These are phyloP conservation scores for Lepidochitona cinerea DNA, from an alignment of 2,888 invertebrate genomes.

Conservation along the genomic window DNA sequence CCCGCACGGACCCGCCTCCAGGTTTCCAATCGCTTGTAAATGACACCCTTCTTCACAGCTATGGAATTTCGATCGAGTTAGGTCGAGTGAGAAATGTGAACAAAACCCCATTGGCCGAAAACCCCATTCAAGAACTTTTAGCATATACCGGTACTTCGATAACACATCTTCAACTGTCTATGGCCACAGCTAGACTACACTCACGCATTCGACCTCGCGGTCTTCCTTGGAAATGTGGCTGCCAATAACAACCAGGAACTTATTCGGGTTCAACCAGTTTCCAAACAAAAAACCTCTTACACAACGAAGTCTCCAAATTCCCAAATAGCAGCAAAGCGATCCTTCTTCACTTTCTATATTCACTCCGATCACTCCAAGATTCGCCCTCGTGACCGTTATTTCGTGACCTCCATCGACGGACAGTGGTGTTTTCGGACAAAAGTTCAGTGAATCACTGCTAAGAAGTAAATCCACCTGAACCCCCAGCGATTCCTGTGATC, in stretches of 20 bases:
- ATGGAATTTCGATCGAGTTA: no score
- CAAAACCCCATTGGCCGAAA: constrained; percentile 46
- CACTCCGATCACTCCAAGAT: constrained; percentile 23
- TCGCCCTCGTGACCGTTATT: constrained; percentile 24
- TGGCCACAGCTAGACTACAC: constrained; percentile 30
- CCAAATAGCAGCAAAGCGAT: background rate
- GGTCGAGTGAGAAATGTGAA: constrained; percentile 14
- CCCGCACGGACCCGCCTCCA: constrained; percentile 23
- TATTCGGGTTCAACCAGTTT: constrained; percentile 23
- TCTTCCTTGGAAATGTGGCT: constrained; percentile 35
- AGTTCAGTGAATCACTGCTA: constrained; percentile 31
- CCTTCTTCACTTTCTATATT: constrained; percentile 14
- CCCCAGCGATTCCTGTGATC: no score
- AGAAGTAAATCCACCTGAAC: constrained; percentile 16
- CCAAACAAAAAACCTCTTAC: constrained; percentile 28
- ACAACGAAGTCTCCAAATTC: constrained; percentile 33
- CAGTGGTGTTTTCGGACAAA: constrained; percentile 31
- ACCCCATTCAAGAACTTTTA: constrained; percentile 40
- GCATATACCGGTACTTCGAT: constrained; percentile 27
- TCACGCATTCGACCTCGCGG: constrained; percentile 31
- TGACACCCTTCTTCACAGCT: constrained; percentile 9
- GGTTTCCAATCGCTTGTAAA: constrained; percentile 19
- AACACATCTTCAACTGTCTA: constrained; percentile 6
- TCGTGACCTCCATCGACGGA: constrained; percentile 25
- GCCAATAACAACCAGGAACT: constrained; percentile 23